phyloP scores from a whole-genome alignment of 2,113 vertebrate species.

The Smithornis capensis region DNA sequence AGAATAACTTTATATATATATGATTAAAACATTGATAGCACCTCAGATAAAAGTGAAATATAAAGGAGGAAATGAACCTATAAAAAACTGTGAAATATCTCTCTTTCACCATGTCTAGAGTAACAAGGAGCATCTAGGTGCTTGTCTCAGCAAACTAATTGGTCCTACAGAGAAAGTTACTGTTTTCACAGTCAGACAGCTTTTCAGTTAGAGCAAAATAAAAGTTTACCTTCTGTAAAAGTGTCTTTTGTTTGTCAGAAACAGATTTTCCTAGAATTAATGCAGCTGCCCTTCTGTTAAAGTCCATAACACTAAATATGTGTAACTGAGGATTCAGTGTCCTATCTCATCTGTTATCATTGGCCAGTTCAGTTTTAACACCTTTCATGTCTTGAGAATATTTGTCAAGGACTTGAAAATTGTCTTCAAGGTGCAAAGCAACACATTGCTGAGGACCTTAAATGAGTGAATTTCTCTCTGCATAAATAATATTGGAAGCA shows the following conservation, averaged over 20 bases:
- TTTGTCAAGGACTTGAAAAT: conserved; percentile 28
- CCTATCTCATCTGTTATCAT: neutral
- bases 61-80: neutral
- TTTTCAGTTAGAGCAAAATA: conserved; percentile 15
- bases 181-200: neutral
- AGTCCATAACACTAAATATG: conserved; percentile 46
- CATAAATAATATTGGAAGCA: neutral
- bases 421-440: neutral
- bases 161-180: neutral
- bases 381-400: conserved; percentile 14
- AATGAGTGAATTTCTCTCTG: neutral
- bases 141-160: neutral
- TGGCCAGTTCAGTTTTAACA: conserved; percentile 25
- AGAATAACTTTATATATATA: neutral
- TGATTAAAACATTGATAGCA: neutral
- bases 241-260: conserved; percentile 17
- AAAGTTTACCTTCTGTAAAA: conserved; percentile 35
- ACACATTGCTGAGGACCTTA: neutral
- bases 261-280: conserved; percentile 38
- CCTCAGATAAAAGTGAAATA: neutral
- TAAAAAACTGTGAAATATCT: neutral
- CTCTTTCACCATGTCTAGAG: neutral
- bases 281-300: conserved; percentile 41
- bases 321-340: conserved; percentile 48
- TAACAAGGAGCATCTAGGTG: neutral